phyloP scores from a whole-genome alignment of 2,113 vertebrate genomes.

The Chaenocephalus aceratus region DNA sequence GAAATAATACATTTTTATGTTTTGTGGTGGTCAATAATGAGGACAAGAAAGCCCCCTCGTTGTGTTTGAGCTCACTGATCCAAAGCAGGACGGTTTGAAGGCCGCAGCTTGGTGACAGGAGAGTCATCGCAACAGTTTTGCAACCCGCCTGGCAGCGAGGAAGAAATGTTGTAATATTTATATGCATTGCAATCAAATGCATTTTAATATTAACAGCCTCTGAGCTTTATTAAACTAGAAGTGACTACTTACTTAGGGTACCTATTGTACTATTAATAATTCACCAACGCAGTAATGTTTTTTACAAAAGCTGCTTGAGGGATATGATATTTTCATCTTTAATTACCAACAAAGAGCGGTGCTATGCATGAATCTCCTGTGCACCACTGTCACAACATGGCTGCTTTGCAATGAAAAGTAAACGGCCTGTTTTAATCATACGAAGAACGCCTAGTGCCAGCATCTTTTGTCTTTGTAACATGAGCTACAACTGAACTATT shows the following conservation, averaged over 20 bases:
- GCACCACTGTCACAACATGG: constrained; percentile 52
- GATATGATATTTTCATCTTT: constrained; percentile 56
- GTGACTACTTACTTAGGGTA: constrained; percentile 35
- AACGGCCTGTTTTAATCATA: constrained; percentile 63
- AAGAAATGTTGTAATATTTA: constrained; percentile 14
- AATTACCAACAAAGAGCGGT: constrained; percentile 63
- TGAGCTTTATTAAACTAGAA: constrained; percentile 47
- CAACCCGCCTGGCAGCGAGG: neutral
- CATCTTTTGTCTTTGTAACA: constrained; percentile 57
- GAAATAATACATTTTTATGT: constrained; percentile 31
- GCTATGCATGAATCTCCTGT: constrained; percentile 47
- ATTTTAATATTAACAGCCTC: constrained; percentile 9
- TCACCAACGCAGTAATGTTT: constrained; percentile 18
- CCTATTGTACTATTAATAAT: constrained; percentile 64
- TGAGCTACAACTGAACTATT: constrained; percentile 66
- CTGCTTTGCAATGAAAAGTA: constrained; percentile 62
- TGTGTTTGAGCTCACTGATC: constrained; percentile 52
- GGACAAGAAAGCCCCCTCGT: constrained; percentile 13
- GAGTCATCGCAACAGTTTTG: neutral
- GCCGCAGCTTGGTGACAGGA: constrained; percentile 42
- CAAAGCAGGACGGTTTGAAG: constrained; percentile 47
- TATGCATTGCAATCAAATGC: constrained; percentile 8
- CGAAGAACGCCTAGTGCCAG: constrained; percentile 35
- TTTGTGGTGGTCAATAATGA: constrained; percentile 50
- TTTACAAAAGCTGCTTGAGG: constrained; percentile 47